Evolutionary conservation across 2,888 invertebrate species (phyloP), one percentile per base, ranked within the genome.

Genomic region (Drosophila mayaguana): DNA sequence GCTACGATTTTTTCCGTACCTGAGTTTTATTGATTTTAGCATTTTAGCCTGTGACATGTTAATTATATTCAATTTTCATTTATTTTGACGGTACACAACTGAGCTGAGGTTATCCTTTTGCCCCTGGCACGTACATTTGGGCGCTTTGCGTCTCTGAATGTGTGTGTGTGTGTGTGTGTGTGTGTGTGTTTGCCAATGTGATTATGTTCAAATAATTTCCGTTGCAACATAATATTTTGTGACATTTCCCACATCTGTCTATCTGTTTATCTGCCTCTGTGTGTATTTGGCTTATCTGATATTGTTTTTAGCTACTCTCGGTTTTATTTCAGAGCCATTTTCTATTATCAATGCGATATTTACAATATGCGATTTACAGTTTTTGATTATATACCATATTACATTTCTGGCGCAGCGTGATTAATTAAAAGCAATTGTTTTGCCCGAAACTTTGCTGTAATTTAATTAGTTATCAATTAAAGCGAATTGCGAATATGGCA

Each of bases 191-290:
- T 61, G 70, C 34, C 54, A 67, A 72, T 61, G 54, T 76, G 73
- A 84, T 80, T 85, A 82, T 88, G 74, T 71, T 71, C 61, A 72
- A 80, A 83, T 81, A 75, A 88, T 83, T 83, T 88, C 72, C 79
- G 80, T 69, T 63, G 56, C 74, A 72, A 67, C 72, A 85, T 80
- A 73, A 63, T 76, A 78, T 76, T 80, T 73, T 71, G 18, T 46
- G 51, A 48, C 66, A 68, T 56, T 55, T 63, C 34, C 32, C 62
- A 28, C 42, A n/a, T 2, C 40, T 51, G 50, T 20, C 43, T 25
- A n/a, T 9, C 63, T 28, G 32, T 36, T 5, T 36, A 5, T 14
- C 14, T 36, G 36, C 5, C 5, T 36, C 5, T 36, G 14, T 36
- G 36, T 22, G 16, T 54, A n/a, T n/a, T 48, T 18, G 32, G 48